Evolutionary conservation across 64 coral and sea anemone species (phyloP).

Genomic region (Montipora capricornis): DNA sequence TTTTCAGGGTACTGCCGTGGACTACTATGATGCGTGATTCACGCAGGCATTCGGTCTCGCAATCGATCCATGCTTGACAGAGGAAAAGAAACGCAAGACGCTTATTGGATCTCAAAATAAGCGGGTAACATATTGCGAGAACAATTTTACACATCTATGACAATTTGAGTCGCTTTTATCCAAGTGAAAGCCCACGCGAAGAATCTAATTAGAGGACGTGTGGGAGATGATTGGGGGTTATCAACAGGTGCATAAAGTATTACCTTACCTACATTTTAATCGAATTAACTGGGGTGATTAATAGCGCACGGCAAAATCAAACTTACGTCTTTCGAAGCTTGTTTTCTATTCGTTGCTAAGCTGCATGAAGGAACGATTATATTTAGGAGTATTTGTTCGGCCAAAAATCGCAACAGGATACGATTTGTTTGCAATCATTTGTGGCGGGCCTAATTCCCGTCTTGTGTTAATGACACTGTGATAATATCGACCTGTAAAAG

Average conservation of each 20-base stretch:
- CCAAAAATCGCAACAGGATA: constrained; percentile 34
- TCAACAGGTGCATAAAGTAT: constrained; percentile 65
- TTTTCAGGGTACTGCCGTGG: constrained; percentile 36
- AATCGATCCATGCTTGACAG: neutral
- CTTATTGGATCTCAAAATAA: constrained; percentile 60
- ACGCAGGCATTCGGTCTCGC: constrained; percentile 38
- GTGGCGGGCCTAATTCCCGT: neutral
- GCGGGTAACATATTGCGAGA: constrained; percentile 6
- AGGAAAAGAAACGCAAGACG: neutral
- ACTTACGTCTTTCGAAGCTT: constrained; percentile 13
- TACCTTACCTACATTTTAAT: constrained; percentile 67
- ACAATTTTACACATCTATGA: constrained; percentile 2
- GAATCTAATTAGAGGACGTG: constrained; percentile 66
- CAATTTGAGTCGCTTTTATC: constrained; percentile 50
- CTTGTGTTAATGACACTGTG: constrained; percentile 28
- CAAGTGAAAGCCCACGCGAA: neutral
- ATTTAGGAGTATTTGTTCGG: constrained; percentile 24
- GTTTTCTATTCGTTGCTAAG: constrained; percentile 21
- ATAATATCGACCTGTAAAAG: constrained; percentile 13
- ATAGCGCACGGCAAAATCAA: constrained; percentile 41
- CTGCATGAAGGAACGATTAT: constrained; percentile 37
- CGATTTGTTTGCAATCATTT: constrained; percentile 51
- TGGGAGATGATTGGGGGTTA: constrained; percentile 33
- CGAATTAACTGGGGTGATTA: constrained; percentile 61
- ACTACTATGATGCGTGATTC: constrained; percentile 31